These are phyloP conservation scores for Caradrina clavipalpis DNA, from an alignment of 2,888 invertebrate genomes.

Conservation along the genomic window DNA sequence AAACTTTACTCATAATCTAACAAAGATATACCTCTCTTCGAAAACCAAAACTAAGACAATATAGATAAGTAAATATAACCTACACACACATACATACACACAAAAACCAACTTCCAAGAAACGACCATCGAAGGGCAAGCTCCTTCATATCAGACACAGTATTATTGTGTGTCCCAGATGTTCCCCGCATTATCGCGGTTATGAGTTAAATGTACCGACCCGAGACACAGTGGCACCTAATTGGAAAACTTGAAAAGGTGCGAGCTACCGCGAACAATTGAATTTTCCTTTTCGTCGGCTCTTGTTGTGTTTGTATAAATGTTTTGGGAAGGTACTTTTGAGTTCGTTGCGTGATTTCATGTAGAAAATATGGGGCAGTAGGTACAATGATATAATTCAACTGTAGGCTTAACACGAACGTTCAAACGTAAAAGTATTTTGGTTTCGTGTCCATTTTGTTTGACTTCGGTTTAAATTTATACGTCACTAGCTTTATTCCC, in stretches of 20 bases:
- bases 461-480: too few species aligned
- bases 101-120: constrained; percentile 38
- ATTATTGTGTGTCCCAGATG: constrained; percentile 76
- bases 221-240: constrained; percentile 78
- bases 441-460: too few species aligned
- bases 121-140: constrained; percentile 49
- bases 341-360: constrained; percentile 31
- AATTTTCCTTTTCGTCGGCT: constrained; percentile 67
- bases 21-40: constrained; percentile 9
- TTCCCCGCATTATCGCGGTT: constrained; percentile 74
- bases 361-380: background rate
- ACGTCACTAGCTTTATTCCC: too few species aligned
- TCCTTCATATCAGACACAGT: constrained; percentile 69
- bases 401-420: background rate
- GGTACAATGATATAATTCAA: background rate
- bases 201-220: constrained; percentile 79
- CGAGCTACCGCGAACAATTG: constrained; percentile 75
- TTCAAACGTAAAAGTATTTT: background rate
- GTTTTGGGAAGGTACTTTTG: constrained; percentile 43
- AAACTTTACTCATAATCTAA: constrained; percentile 41
- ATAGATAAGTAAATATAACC: constrained; percentile 51
- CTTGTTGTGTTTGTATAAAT: constrained; percentile 53
- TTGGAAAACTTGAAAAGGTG: constrained; percentile 87
- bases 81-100: background rate
- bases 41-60: constrained; percentile 39